Evolutionary conservation across 1,140 invertebrate genomes (phyloP).

Genomic region (Heliconius himera): DNA sequence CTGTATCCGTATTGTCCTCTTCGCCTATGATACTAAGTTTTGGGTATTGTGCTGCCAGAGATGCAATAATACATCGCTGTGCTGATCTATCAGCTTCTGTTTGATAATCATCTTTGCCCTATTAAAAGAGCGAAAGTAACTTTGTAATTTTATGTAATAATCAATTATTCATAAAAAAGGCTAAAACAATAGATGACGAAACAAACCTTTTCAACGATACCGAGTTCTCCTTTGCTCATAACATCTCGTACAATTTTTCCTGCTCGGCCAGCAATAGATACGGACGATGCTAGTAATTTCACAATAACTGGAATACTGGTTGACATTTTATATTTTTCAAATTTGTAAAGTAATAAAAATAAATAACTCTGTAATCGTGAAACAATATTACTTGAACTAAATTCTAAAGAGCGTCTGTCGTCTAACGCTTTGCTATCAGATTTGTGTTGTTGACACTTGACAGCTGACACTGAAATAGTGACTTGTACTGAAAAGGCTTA

Average conservation of each 20-base stretch:
- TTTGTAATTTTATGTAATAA: neutral
- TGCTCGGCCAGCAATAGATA: slow-evolving; percentile 90
- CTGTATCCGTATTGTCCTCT: slow-evolving; percentile 87
- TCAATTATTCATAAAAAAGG: neutral
- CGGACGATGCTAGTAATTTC: slow-evolving; percentile 85
- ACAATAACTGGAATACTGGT: slow-evolving; percentile 73
- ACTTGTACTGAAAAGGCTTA: too few relatives aligned
- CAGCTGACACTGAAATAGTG: neutral
- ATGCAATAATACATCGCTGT: slow-evolving; percentile 95
- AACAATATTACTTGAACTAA: neutral
- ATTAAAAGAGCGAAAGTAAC: slow-evolving; percentile 44
- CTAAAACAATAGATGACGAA: slow-evolving; percentile 26
- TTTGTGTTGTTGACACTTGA: neutral
- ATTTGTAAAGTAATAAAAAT: neutral
- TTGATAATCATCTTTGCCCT: slow-evolving; percentile 97
- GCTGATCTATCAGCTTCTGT: slow-evolving; percentile 98
- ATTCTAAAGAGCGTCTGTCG: neutral
- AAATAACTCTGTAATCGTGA: neutral
- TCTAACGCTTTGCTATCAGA: neutral
- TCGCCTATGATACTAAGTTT: slow-evolving; percentile 95
- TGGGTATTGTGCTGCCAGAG: slow-evolving; percentile 92
- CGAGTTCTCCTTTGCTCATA: slow-evolving; percentile 92
- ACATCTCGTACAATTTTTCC: slow-evolving; percentile 95
- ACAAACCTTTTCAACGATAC: slow-evolving; percentile 93
- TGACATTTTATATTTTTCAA: slow-evolving; percentile 50